These are phyloP conservation scores for Diorhabda carinulata DNA, from an alignment of 1,140 invertebrate species.

Conservation along the genomic window DNA sequence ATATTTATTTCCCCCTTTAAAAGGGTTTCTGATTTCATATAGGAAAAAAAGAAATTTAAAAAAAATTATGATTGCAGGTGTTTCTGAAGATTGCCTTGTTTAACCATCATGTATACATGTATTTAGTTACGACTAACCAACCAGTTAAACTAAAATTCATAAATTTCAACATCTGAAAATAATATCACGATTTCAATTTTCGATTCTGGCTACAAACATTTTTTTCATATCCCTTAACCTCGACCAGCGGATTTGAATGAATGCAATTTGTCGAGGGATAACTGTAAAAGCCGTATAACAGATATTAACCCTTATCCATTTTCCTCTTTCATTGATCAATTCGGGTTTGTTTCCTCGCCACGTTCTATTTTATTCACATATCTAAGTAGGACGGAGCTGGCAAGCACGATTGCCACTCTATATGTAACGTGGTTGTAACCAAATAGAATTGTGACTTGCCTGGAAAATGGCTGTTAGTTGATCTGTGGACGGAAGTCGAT, in stretches of 20 bases:
- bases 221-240: too few relatives aligned
- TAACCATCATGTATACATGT: too few relatives aligned
- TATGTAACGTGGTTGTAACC: conserved; percentile 34
- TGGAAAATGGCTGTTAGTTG: conserved; percentile 14
- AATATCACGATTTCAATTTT: too few relatives aligned
- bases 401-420: conserved; percentile 31
- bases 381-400: conserved; percentile 24
- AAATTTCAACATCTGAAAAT: too few relatives aligned
- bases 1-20: too few relatives aligned
- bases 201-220: too few relatives aligned
- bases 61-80: too few relatives aligned
- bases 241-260: neutral
- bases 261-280: conserved; percentile 24
- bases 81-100: too few relatives aligned
- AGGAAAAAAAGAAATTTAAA: too few relatives aligned
- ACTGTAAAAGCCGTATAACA: conserved; percentile 12
- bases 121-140: too few relatives aligned
- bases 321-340: conserved; percentile 24
- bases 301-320: conserved; percentile 24
- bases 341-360: conserved; percentile 24
- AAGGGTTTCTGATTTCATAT: too few relatives aligned
- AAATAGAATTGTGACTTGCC: conserved; percentile 30
- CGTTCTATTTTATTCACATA: conserved; percentile 27
- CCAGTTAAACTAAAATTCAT: too few relatives aligned
- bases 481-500: conserved; percentile 12